Base-by-base conservation (phyloP, 1,140 invertebrate genomes). In the Cheumatopsyche charites region DNA sequence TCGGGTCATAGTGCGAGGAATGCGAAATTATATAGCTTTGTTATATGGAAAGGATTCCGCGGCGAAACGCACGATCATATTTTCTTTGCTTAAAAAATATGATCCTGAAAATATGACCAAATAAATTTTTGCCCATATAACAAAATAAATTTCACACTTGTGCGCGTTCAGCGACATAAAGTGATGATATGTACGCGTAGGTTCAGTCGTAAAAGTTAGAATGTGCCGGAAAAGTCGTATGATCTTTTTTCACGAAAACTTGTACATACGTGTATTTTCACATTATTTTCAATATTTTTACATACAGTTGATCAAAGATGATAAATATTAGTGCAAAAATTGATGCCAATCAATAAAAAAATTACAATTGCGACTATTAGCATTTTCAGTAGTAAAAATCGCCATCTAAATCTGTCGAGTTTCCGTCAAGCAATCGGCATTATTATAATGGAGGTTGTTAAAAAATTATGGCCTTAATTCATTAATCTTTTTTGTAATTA, bases 401-500 rank as follows among this genome's bases (percentile, higher is more conserved):
- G 29, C 49, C 49, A 15, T 2, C 49, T 1, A 12, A 11, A 23
- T n/a, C 55, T 1, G 1, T 23, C 55, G 21, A 3, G 9, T 21
- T 12, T 23, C 21, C 5, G n/a, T 23, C 15, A 29, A 41, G 23
- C 23, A 19, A 41, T 21, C 15, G 23, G 23, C 55, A 23, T 25
- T 36, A 19, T 26, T 13, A 25, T 58, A 58, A 68, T 49, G 36
- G 41, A 68, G 7, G 66, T 52, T 29, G 66, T 52, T 49, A 58
- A 55, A 68, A 58, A 68, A 36, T 36, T 13, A 68, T 17, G 17
- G 42, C 19, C 12, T 73, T 73, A 55, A 69, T 63, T 73, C 68
- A 73, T 73, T 70, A 73, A 70, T 73, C 62, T 67, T 62, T 61
- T 58, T 62, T 62, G 62, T 73, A 73, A 73, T 73, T 73, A 67